Evolutionary conservation across 1,140 invertebrate genomes (phyloP).

Genomic region (Eumaeus atala): DNA sequence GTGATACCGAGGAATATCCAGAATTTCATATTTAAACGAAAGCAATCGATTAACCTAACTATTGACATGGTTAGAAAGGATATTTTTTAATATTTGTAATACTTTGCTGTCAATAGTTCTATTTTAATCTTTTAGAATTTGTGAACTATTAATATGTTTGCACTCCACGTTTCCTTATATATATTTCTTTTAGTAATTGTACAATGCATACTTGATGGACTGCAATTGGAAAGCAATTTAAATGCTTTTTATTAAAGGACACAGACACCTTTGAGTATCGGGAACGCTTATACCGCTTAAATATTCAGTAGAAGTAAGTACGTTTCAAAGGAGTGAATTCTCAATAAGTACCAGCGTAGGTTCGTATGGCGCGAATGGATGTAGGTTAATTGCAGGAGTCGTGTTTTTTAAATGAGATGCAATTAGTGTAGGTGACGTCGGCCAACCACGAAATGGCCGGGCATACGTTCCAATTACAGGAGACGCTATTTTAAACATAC

Average conservation of each 20-base stretch:
- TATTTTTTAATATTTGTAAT: background rate
- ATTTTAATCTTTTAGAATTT: background rate
- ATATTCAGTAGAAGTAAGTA: slow-evolving; percentile 12
- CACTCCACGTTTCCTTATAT: no score
- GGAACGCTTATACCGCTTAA: slow-evolving; percentile 4
- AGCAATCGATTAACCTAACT: slow-evolving; percentile 29
- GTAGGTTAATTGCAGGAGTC: slow-evolving; percentile 57
- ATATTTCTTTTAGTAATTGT: no score
- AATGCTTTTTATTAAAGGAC: slow-evolving; percentile 5
- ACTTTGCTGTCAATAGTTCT: background rate
- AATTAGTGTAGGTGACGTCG: slow-evolving; percentile 53
- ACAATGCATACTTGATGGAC: no score
- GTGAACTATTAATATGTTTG: no score
- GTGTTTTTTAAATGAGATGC: slow-evolving; percentile 59
- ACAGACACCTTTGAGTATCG: slow-evolving; percentile 4
- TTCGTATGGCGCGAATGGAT: slow-evolving; percentile 39
- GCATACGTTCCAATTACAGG: slow-evolving; percentile 48
- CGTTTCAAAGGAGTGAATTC: slow-evolving; percentile 29
- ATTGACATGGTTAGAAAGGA: slow-evolving; percentile 2
- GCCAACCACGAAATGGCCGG: slow-evolving; percentile 38
- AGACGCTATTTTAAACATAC: slow-evolving; percentile 13
- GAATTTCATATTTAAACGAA: slow-evolving; percentile 36
- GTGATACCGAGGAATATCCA: slow-evolving; percentile 43
- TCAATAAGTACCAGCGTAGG: slow-evolving; percentile 27
- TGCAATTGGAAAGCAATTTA: background rate